Conservation (phyloP, 2,888 invertebrate genomes). For the Diaprepes abbreviatus region DNA sequence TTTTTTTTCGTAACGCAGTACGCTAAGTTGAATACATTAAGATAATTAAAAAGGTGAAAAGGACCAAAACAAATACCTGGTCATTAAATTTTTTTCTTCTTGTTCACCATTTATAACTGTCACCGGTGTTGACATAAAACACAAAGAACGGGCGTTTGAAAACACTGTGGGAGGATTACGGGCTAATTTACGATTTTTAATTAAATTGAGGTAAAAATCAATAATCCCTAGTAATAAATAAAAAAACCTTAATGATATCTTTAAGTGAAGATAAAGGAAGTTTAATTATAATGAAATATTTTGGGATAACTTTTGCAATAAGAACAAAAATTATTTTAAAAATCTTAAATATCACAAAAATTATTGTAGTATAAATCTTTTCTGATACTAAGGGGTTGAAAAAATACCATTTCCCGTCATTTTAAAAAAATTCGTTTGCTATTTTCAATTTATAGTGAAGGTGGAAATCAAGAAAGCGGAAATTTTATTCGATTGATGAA, state of each 20-base stretch:
- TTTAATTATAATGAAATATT: no score
- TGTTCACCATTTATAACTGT: conserved; percentile 8
- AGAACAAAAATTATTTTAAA: no score
- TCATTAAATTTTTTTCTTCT: conserved; percentile 16
- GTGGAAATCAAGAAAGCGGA: no score
- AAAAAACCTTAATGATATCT: background rate
- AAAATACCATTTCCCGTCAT: no score
- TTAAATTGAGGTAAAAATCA: conserved; percentile 10
- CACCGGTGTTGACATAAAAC: conserved; percentile 9
- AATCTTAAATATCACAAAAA: no score
- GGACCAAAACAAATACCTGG: conserved; percentile 7
- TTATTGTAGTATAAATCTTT: no score
- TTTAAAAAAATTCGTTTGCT: no score
- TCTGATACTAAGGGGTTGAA: no score
- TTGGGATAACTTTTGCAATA: no score
- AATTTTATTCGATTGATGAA: no score
- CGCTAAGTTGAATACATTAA: background rate
- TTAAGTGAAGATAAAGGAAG: no score
- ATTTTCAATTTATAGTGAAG: no score
- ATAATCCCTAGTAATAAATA: background rate
- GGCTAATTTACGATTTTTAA: conserved; percentile 18
- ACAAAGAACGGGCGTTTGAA: background rate
- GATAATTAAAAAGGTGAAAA: conserved; percentile 7
- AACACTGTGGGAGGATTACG: background rate
- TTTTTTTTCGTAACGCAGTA: background rate